Percentiles rank a stretch among this genome's conserved stretches.
These are phyloP conservation scores for Stomatorhinus walkeri DNA, from an alignment of 2,797 vertebrate genomes.

Conservation along the genomic window DNA sequence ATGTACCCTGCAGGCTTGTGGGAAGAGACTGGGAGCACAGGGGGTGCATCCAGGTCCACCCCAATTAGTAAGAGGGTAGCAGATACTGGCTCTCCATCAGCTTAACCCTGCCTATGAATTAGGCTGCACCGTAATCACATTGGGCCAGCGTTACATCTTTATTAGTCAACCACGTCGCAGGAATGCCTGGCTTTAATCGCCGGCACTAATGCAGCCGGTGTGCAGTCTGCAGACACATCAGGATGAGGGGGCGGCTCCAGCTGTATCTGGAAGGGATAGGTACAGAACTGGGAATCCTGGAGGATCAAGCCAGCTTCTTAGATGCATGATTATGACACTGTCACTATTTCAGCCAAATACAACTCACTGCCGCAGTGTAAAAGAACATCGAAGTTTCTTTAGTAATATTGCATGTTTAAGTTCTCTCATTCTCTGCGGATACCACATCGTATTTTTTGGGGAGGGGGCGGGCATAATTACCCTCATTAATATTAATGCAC, in stretches of 20 bases:
- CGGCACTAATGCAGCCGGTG: background rate
- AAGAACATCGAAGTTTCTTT: background rate
- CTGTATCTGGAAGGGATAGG: background rate
- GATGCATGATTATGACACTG: background rate
- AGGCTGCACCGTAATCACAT: slow-evolving; percentile 27
- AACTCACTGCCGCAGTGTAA: background rate
- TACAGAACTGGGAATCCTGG: background rate
- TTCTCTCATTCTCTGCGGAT: background rate
- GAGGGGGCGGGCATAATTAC: background rate
- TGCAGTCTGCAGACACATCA: background rate
- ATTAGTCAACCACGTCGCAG: background rate
- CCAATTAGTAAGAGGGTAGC: slow-evolving; percentile 69
- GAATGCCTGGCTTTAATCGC: slow-evolving; percentile 5
- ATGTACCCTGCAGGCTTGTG: slow-evolving; percentile 50
- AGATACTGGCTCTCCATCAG: slow-evolving; percentile 42
- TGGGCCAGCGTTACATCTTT: slow-evolving; percentile 5
- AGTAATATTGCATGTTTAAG: background rate
- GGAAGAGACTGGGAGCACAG: slow-evolving; percentile 66
- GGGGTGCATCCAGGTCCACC: slow-evolving; percentile 39
- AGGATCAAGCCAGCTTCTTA: background rate
- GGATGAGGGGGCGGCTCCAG: background rate
- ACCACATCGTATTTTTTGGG: background rate
- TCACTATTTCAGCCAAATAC: background rate
- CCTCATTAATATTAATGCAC: background rate
- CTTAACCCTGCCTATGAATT: slow-evolving; percentile 20